These are phyloP conservation scores for Dendrolimus houi DNA, from an alignment of 2,888 invertebrate species.

Conservation along the genomic window DNA sequence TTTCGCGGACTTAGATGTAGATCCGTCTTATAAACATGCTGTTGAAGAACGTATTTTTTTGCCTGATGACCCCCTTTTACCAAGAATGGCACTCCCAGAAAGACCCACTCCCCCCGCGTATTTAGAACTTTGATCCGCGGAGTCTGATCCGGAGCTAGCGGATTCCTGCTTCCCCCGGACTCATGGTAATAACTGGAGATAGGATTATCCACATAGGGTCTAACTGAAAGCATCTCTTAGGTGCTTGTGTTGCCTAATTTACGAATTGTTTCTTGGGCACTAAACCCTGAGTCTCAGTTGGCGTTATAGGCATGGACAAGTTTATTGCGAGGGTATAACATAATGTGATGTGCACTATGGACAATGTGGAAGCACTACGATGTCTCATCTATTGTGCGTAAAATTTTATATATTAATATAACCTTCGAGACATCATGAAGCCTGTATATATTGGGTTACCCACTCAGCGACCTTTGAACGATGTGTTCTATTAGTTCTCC, in stretches of 20 bases:
- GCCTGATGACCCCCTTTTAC: conserved; percentile 75
- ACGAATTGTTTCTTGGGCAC: no score
- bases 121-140: conserved; percentile 68
- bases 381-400: no score
- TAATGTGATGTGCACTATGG: no score
- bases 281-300: no score
- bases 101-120: conserved; percentile 76
- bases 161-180: conserved; percentile 47
- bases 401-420: no score
- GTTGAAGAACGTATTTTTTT: conserved; percentile 78
- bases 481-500: conserved; percentile 41
- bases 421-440: no score
- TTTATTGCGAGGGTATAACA: no score
- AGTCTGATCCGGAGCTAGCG: conserved; percentile 64
- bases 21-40: conserved; percentile 78
- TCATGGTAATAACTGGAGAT: conserved; percentile 39
- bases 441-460: no score
- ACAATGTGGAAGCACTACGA: no score
- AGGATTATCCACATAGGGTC: conserved; percentile 14
- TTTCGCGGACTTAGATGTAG: conserved; percentile 77
- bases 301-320: no score
- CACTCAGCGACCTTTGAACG: conserved; percentile 12
- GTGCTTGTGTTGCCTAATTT: no score
- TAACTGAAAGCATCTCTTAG: no score
- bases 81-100: conserved; percentile 68